Base-by-base conservation (phyloP, 2,797 vertebrate genomes). In the Urosaurus nigricauda region DNA sequence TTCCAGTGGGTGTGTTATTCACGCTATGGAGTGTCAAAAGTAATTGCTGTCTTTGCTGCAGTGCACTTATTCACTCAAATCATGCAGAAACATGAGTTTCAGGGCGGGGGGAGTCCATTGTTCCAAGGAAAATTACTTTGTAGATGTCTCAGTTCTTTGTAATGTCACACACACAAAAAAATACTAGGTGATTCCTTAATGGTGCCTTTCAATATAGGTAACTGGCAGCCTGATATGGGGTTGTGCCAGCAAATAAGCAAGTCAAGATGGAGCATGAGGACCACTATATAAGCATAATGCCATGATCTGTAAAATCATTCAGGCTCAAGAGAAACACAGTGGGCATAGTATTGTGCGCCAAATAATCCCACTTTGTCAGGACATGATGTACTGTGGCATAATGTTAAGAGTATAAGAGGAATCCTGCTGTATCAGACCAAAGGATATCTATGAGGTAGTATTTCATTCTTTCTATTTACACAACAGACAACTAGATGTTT, bases 41-140 rank as follows among this genome's bases (percentile, higher is more conserved):
- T 84, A 96, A 96, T 93, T 95, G 94, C 87, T 96, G 93, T 94
- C 95, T 91, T 89, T 93, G 93, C 92, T 95, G 94, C 93, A 93
- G 92, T 93, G 94, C 93, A 95, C 89, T 91, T 89, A 92, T 90
- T 95, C 86, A 93, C 80, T 94, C 90, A 93, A 96, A 91, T 90
- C 90, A 92, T 81, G 58, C 91, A 88, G 88, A 92, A 92, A 93
- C 90, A 87, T 78, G 87, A 92, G 84, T 87, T 92, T 94, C 92
- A 93, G 75, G 35, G 35, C 16, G 13, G 26, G 17, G 79, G 93
- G 91, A 92, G 92, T 90, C 84, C 87, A 90, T 87, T 90, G 79
- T 86, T 93, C 92, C 1, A 37, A 92, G 93, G 93, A 94, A 94
- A 94, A 92, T 85, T 90, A 90, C 60, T 89, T 87, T 92, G 90